Evolutionary conservation across 1,140 invertebrate genomes (phyloP), one percentile per base, ranked within the genome.

Genomic region (Rhysida immarginata): DNA sequence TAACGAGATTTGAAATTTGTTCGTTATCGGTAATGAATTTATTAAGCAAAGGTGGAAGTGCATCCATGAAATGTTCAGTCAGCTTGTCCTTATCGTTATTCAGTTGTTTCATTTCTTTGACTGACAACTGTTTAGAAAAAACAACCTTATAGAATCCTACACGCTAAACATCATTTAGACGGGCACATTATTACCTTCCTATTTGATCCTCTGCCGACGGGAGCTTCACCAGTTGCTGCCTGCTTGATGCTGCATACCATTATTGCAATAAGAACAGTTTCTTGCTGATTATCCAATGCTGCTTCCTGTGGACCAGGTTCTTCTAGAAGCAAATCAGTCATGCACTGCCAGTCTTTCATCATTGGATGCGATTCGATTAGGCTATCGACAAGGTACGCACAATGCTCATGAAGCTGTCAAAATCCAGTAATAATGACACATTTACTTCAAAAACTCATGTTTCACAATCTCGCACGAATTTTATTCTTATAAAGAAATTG

Each of bases 311-410:
- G 80, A 2, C 90, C 90, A 3, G 92, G 84, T 66, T 98, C 95
- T 71, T 96, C 93, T 5, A 99, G 69, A 51, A 99, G 69, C 54
- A 99, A 74, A 74, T 98, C 95, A 0, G 92, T 96, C 95, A 99
- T 99, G 67, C 93, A 96, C 68, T 97, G 91, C 95, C 96, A 99
- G 72, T 99, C 96, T 71, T 94, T 97, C 80, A 99, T 93, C 93
- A 99, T 98, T 20, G 85, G 82, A 74, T 97, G 96, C 26, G 88
- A 94, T 65, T 99, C 96, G 63, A 99, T 98, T n/a, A 99, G 75
- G 26, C 93, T 96, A 74, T 99, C 96, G 0, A 99, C 96, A 23
- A 99, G 74, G 75, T 99, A 99, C 0, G 96, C 94, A 48, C 91
- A 92, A 70, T 98, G 94, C 66, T 92, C 88, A 64, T 93, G 88